Evolutionary conservation across 2,797 vertebrate species (phyloP).

Genomic region (Diplodus puntazzo): DNA sequence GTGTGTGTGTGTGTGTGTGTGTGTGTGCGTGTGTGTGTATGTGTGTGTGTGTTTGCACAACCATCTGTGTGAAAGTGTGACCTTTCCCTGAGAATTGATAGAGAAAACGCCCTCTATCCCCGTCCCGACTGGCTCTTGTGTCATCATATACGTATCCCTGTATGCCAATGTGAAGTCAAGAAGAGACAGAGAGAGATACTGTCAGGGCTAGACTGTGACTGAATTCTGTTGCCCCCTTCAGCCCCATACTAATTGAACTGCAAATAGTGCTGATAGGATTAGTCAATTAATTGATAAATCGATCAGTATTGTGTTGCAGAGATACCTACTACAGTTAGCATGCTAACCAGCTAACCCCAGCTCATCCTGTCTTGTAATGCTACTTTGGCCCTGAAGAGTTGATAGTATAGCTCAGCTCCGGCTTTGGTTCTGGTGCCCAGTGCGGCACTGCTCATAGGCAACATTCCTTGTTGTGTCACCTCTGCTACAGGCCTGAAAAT

Average conservation of each 20-base stretch:
- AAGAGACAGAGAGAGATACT: not conserved
- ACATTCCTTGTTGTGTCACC: too few species aligned
- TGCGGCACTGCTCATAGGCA: too few species aligned
- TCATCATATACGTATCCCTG: not conserved
- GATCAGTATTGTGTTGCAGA: too few species aligned
- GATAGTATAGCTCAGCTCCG: too few species aligned
- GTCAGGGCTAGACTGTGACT: not conserved
- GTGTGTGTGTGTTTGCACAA: not conserved
- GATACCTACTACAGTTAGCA: too few species aligned
- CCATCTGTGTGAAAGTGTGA: conserved; percentile 42
- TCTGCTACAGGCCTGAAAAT: too few species aligned
- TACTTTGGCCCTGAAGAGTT: too few species aligned
- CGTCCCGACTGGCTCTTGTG: not conserved
- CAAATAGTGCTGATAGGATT: not conserved
- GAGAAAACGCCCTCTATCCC: conserved; percentile 24
- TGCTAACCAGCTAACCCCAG: too few species aligned
- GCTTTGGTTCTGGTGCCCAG: too few species aligned
- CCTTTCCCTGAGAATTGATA: conserved; percentile 29
- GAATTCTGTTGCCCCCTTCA: conserved; percentile 1
- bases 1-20: not conserved
- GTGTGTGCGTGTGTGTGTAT: not conserved
- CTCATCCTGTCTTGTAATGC: too few species aligned
- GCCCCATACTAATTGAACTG: not conserved
- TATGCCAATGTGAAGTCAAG: not conserved
- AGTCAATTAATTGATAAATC: too few species aligned